Conservation (phyloP, 1,140 invertebrate genomes). For the Sesamia nonagrioides region DNA sequence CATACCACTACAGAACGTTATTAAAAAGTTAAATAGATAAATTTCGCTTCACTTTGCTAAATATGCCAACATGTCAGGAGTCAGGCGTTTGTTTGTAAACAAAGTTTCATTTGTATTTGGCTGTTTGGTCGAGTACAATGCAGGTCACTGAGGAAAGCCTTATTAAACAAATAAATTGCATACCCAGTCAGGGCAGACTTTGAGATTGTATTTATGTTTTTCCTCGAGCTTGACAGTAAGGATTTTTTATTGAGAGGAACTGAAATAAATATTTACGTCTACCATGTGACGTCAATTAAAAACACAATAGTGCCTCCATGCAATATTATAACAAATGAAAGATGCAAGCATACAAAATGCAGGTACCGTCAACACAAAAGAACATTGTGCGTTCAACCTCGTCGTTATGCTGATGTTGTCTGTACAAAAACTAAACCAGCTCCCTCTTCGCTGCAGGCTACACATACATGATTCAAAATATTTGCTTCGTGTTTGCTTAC, state of each 20-base stretch:
- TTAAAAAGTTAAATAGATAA: background rate
- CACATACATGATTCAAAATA: constrained; percentile 19
- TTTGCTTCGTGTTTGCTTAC: constrained; percentile 12
- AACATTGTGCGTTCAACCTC: constrained; percentile 52
- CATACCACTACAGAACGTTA: no score
- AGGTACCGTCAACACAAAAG: constrained; percentile 53
- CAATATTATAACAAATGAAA: constrained; percentile 50
- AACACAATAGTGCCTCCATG: background rate
- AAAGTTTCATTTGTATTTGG: background rate
- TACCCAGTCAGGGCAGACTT: background rate
- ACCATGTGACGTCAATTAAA: constrained; percentile 14
- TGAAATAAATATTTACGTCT: background rate
- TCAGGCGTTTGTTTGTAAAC: background rate
- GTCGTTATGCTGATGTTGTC: constrained; percentile 48
- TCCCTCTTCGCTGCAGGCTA: constrained; percentile 8
- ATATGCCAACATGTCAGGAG: background rate
- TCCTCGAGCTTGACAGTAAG: no score
- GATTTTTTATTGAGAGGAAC: background rate
- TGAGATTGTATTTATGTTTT: background rate
- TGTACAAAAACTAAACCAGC: constrained; percentile 5
- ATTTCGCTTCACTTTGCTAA: background rate
- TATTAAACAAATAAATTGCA: background rate
- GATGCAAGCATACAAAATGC: constrained; percentile 54
- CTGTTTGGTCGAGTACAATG: background rate
- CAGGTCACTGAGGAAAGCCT: background rate